These are phyloP conservation scores for Picathartes gymnocephalus DNA, from an alignment of 2,113 vertebrate genomes.

Conservation along the genomic window DNA sequence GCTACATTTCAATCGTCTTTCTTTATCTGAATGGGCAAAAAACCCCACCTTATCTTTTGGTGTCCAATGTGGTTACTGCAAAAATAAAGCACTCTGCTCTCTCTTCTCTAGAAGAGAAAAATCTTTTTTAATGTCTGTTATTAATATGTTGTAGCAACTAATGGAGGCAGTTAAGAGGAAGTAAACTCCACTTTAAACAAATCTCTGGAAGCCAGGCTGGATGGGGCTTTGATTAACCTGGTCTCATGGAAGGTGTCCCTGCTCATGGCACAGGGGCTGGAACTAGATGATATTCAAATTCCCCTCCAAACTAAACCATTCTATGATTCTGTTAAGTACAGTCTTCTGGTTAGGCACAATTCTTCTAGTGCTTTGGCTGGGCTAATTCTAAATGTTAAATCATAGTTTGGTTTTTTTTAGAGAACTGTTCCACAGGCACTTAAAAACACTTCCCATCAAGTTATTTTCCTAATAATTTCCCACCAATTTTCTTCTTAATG, in stretches of 20 bases:
- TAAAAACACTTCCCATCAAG: not conserved
- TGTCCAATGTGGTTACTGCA: not conserved
- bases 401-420: not conserved
- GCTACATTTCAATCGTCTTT: not conserved
- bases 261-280: rapidly evolving
- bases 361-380: not conserved
- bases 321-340: not conserved
- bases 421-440: not conserved
- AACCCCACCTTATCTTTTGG: not conserved
- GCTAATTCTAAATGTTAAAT: not conserved
- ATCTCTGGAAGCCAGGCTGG: not conserved
- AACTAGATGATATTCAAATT: not conserved
- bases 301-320: not conserved
- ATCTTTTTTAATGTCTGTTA: not conserved
- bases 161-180: not conserved
- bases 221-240: not conserved
- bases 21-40: not conserved
- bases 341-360: not conserved
- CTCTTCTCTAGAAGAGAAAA: not conserved
- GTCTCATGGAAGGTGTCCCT: not conserved
- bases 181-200: not conserved
- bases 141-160: not conserved
- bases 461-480: not conserved
- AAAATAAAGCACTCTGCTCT: not conserved
- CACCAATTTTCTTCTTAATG: not conserved